Base-by-base conservation (phyloP, 2,888 invertebrate species). In the Eupithecia insigniata region DNA sequence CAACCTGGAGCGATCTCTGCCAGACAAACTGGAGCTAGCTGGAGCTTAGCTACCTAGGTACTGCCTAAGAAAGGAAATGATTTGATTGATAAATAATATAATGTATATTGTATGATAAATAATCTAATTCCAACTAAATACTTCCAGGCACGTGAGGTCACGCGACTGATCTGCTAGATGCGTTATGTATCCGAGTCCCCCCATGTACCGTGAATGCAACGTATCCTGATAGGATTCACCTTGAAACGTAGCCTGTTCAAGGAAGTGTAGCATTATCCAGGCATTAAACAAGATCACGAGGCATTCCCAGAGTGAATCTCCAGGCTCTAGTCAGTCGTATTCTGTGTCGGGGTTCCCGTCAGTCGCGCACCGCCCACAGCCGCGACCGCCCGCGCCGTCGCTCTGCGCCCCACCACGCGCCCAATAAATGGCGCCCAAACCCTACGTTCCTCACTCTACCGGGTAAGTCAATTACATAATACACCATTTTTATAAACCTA, bases 391-490 rank as follows among this genome's bases (percentile, higher is more conserved):
- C 86, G 78, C 79, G 70, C 46, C 26, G 67, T 71, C 76, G 74
- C 76, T 68, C 74, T 84, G 85, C 89, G 89, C 83, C 73, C 77
- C 81, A 87, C 84, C 91, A 91, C 91, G 91, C 92, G 92, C 36
- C 64, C 12, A 36, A 85, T 89, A 87, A 89, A 93, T 93, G 93
- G 93, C 93, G 92, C 92, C 90, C 90, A 89, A 88, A 89, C 85
- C 81, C n/a, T n/a, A n/a, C 89, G 90, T 88, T 88, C 88, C 86
- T 85, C 87, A 86, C 86, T 89, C 88, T 80, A 86, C 88, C 89
- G 92, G 92, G 94, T 93, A 91, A 93, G 94, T 91, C 69, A 72
- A 76, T 83, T 84, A 82, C 78, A 82, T 84, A 85, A 87, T 75
- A 62, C 67, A 61, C 71, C 65, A 71, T 74, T 70, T 69, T 55